Percentiles rank a stretch among this genome's conserved stretches.
phyloP scores from a whole-genome alignment of 2,113 vertebrate genomes.

The Larimichthys crocea region DNA sequence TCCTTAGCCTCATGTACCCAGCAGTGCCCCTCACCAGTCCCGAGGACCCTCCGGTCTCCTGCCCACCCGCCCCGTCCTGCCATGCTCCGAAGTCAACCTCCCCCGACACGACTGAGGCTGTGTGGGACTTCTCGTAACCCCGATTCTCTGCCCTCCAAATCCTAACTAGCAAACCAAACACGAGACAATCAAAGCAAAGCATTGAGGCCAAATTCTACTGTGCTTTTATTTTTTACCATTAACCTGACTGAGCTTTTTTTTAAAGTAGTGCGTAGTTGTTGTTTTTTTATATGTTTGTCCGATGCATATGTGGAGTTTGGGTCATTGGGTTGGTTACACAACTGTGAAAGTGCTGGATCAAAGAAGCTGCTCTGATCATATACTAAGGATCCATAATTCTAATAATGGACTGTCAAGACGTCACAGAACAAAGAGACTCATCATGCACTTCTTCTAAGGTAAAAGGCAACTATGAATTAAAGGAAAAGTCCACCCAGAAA shows the following conservation, averaged over 20 bases:
- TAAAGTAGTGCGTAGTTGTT: constrained; percentile 41
- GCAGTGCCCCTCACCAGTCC: constrained; percentile 85
- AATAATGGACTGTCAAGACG: neutral
- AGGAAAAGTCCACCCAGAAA: constrained; percentile 40
- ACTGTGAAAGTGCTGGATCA: constrained; percentile 65
- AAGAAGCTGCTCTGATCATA: constrained; percentile 60
- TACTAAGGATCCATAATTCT: neutral
- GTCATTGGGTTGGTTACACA: neutral
- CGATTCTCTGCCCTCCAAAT: neutral
- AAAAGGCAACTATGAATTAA: constrained; percentile 23
- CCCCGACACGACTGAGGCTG: constrained; percentile 56
- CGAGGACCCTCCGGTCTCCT: constrained; percentile 73
- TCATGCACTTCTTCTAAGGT: constrained; percentile 31
- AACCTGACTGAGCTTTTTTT: constrained; percentile 70
- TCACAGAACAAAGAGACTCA: constrained; percentile 4
- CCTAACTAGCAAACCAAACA: constrained; percentile 61
- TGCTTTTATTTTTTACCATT: constrained; percentile 70
- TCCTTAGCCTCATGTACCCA: constrained; percentile 92
- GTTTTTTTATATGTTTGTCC: constrained; percentile 34
- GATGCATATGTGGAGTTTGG: constrained; percentile 7
- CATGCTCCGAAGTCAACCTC: constrained; percentile 42
- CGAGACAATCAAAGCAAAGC: constrained; percentile 73
- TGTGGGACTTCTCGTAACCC: constrained; percentile 84
- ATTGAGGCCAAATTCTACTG: constrained; percentile 73
- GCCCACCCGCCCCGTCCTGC: constrained; percentile 66